Conservation (phyloP, 2,888 invertebrate species). For the Capitulum mitella region DNA sequence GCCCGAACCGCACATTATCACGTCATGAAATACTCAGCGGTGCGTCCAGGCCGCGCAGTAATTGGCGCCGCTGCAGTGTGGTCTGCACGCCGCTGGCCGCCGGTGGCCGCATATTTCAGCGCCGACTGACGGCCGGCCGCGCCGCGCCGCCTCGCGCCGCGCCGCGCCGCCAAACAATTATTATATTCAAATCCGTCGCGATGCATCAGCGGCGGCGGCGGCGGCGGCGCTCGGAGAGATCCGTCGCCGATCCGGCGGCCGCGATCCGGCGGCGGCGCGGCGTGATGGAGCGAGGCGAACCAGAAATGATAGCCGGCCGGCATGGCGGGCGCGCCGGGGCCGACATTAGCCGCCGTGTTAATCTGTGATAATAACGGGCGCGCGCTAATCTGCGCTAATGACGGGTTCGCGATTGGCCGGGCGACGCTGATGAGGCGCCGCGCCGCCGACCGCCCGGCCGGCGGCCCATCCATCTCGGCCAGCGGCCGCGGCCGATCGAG, state of each 20-base stretch:
- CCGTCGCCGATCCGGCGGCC: neutral
- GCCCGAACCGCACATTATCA: slow-evolving; percentile 2
- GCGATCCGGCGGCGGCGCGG: neutral
- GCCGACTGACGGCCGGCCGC: neutral
- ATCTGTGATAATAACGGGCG: slow-evolving; percentile 21
- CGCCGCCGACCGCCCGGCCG: slow-evolving; percentile 8
- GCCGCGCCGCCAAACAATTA: neutral
- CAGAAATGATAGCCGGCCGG: slow-evolving; percentile 12
- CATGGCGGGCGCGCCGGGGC: neutral
- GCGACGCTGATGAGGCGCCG: slow-evolving; percentile 1
- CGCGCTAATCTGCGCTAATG: slow-evolving; percentile 17
- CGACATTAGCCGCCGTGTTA: slow-evolving; percentile 13
- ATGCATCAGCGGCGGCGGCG: neutral
- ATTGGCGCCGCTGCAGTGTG: neutral
- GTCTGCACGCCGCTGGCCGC: neutral
- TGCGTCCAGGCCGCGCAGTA: neutral
- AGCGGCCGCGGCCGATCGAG: neutral
- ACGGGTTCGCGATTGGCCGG: neutral
- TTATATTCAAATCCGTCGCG: neutral
- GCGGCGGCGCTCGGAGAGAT: neutral
- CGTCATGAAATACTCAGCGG: slow-evolving; percentile 13
- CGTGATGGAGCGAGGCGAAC: slow-evolving; percentile 11
- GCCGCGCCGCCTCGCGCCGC: neutral
- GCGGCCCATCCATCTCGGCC: neutral
- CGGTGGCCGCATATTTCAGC: neutral